A percentile compares a stretch with the other conserved stretches of the same genome.
Evolutionary conservation across 2,113 vertebrate genomes (phyloP).

Genomic region (Crypturellus undulatus): DNA sequence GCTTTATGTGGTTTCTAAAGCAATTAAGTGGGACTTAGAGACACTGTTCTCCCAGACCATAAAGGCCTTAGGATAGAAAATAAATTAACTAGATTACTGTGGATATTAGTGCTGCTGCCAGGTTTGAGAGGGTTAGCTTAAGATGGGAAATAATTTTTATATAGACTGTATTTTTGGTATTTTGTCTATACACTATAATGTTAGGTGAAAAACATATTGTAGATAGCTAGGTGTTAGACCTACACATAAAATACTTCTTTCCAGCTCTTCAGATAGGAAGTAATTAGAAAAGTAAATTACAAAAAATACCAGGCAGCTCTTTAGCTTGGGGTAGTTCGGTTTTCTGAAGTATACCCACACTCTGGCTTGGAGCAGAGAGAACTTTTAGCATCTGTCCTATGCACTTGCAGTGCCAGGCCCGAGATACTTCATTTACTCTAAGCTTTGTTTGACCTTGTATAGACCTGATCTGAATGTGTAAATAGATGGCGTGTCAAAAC

Average conservation of each 20-base stretch:
- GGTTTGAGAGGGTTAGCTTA: neutral
- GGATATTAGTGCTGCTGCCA: neutral
- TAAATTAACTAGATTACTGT: neutral
- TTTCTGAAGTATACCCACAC: neutral
- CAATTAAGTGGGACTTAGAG: conserved; percentile 29
- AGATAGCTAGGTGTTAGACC: neutral
- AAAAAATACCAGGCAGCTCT: neutral
- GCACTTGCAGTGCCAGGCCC: neutral
- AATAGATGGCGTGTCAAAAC: neutral
- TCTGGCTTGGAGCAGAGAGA: neutral
- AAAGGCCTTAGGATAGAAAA: conserved; percentile 8
- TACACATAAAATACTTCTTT: neutral
- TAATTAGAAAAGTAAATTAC: neutral
- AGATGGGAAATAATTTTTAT: neutral
- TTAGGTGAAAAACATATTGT: neutral
- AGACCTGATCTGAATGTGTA: neutral
- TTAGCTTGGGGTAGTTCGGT: neutral
- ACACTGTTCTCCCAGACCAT: neutral
- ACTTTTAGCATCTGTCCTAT: neutral
- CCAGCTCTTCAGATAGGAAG: neutral
- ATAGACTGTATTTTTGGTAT: neutral
- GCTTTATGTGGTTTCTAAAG: neutral
- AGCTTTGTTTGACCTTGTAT: neutral
- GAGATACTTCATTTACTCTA: neutral
- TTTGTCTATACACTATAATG: neutral